These are phyloP conservation scores for Neogobius melanostomus DNA, from an alignment of 2,113 vertebrate species.

Conservation along the genomic window DNA sequence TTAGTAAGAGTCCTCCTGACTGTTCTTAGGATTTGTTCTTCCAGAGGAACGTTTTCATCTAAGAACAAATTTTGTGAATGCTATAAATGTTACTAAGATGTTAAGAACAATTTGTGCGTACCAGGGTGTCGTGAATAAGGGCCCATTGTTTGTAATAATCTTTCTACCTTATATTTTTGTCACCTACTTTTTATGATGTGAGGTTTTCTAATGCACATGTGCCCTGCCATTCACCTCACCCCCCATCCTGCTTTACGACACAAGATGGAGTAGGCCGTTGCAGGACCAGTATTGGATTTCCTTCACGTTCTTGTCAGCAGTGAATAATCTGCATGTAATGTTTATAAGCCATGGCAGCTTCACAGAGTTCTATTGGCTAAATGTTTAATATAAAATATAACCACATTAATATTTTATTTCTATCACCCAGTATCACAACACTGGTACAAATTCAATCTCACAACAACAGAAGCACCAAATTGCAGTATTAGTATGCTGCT, in stretches of 20 bases:
- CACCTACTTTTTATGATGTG: neutral
- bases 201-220: slow-evolving; percentile 17
- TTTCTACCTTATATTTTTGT: neutral
- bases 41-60: too few species aligned
- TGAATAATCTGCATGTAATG: slow-evolving; percentile 48
- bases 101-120: too few species aligned
- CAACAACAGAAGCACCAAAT: too few species aligned
- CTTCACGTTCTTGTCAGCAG: slow-evolving; percentile 44
- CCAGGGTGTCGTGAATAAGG: too few species aligned
- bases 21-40: too few species aligned
- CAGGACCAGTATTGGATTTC: slow-evolving; percentile 30
- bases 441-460: neutral
- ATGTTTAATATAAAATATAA: slow-evolving; percentile 59
- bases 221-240: slow-evolving; percentile 1
- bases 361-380: slow-evolving; percentile 31
- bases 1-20: too few species aligned
- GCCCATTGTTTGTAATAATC: neutral
- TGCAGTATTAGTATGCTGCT: too few species aligned
- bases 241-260: slow-evolving; percentile 17
- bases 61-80: too few species aligned
- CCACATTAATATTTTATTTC: slow-evolving; percentile 26
- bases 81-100: too few species aligned
- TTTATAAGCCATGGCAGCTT: slow-evolving; percentile 35
- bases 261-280: neutral
- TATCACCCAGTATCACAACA: neutral